Base-by-base conservation (phyloP, 2,113 vertebrate genomes). In the Hiodon alosoides region DNA sequence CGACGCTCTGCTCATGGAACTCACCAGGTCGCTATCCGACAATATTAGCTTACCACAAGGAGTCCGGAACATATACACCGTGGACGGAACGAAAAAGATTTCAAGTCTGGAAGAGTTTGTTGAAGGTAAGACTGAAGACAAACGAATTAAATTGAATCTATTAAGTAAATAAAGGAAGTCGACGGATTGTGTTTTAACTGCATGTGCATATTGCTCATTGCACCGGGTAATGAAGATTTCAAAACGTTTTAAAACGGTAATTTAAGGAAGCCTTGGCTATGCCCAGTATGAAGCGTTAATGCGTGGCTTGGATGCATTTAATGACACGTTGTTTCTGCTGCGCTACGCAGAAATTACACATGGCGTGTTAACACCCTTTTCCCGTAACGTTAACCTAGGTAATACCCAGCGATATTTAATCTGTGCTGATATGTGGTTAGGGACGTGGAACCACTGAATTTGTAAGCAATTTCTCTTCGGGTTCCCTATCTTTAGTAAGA, bases 41-140 rank as follows among this genome's bases (percentile, higher is more conserved):
- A 99, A 95, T 72, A 91, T 98, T 74, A 94, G 96, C 80, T 92
- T 99, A 81, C 97, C 97, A 0, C 97, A 98, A 81, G 97, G 97
- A 0, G 97, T 98, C 76, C 93, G 97, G 73, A 87, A 87, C 31
- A 98, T 99, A 88, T 98, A 99, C 86, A 95, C 93, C 0, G 84
- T 94, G 46, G 97, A 99, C 6, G 97, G 97, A 80, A 85, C 83
- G 83, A 91, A 85, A 85, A 97, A 94, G 90, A 90, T 99, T 81
- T 89, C 85, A 83, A 95, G 90, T 78, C 87, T 99, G 88, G 97
- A 98, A 0, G 97, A 98, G 76, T 91, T 99, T 83, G 81, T 93
- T 81, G 97, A 99, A 92, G 97, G 97, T 96, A 86, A 89, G 88
- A 54, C 50, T 50, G 16, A 48, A 48, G 9, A 68, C 11, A 52